These are phyloP conservation scores for Desmodus rotundus DNA, from an alignment of 2,113 vertebrate species.

Conservation along the genomic window DNA sequence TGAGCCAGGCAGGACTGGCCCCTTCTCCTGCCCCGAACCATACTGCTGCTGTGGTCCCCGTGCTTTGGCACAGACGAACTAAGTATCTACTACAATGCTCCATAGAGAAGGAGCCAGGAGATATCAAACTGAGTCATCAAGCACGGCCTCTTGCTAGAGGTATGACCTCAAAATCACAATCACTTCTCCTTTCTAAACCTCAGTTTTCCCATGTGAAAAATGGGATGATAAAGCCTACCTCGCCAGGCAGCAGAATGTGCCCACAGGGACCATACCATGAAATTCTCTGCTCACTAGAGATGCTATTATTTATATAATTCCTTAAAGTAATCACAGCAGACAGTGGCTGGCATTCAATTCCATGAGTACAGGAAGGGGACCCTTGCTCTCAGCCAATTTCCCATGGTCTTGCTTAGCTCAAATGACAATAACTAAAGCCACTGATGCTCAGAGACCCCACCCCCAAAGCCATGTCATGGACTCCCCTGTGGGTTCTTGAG, in stretches of 20 bases:
- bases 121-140: not conserved
- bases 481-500: conserved; percentile 87
- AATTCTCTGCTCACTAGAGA: not conserved
- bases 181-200: not conserved
- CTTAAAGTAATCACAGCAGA: not conserved
- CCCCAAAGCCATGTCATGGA: not conserved
- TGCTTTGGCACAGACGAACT: not conserved
- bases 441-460: not conserved
- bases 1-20: not conserved
- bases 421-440: not conserved
- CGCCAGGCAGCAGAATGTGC: not conserved
- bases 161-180: not conserved
- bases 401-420: too few relatives aligned
- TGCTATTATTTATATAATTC: not conserved
- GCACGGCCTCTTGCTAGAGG: not conserved
- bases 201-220: not conserved
- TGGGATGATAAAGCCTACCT: not conserved
- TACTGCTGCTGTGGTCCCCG: not conserved
- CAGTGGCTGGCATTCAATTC: not conserved
- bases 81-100: not conserved
- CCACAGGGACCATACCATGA: not conserved
- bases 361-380: not conserved
- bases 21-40: not conserved
- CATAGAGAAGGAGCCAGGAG: not conserved
- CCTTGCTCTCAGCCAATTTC: not conserved